Conservation (phyloP, 2,113 vertebrate genomes). For the Myanophis thanlyinensis region DNA sequence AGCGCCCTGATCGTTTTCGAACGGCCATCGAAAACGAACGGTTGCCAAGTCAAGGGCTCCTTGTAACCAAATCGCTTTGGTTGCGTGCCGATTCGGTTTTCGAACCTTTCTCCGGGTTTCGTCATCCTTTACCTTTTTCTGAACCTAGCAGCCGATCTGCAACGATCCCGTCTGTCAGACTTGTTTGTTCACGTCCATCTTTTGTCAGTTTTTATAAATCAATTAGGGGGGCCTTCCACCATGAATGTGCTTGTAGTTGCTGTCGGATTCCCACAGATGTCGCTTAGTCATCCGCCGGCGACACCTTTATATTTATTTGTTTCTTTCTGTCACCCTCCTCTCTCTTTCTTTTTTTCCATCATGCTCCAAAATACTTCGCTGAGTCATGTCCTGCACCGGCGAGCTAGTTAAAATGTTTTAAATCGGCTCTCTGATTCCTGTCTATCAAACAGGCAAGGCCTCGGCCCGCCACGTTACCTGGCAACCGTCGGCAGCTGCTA, state of each 20-base stretch:
- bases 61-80: slow-evolving; percentile 20
- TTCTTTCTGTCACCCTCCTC: background rate
- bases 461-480: slow-evolving; percentile 48
- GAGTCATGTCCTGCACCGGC: slow-evolving; percentile 21
- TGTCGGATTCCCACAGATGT: slow-evolving; percentile 68
- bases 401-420: slow-evolving; percentile 53
- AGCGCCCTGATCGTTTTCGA: too few species aligned
- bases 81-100: background rate
- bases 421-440: slow-evolving; percentile 35
- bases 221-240: slow-evolving; percentile 63
- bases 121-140: slow-evolving; percentile 36
- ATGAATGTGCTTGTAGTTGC: slow-evolving; percentile 50
- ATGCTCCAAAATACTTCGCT: slow-evolving; percentile 27
- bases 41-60: too few species aligned
- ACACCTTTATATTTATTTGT: background rate
- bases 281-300: slow-evolving; percentile 46
- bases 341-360: background rate
- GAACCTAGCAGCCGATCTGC: slow-evolving; percentile 58
- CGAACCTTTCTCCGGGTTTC: slow-evolving; percentile 56
- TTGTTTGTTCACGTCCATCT: slow-evolving; percentile 61
- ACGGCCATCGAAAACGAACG: too few species aligned
- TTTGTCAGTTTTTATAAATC: slow-evolving; percentile 66
- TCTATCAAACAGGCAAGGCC: slow-evolving; percentile 6
- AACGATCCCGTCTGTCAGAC: slow-evolving; percentile 55
- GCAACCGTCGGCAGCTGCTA: slow-evolving; percentile 41